These are phyloP conservation scores for Florisuga fusca DNA, from an alignment of 2,797 vertebrate species.

Conservation along the genomic window DNA sequence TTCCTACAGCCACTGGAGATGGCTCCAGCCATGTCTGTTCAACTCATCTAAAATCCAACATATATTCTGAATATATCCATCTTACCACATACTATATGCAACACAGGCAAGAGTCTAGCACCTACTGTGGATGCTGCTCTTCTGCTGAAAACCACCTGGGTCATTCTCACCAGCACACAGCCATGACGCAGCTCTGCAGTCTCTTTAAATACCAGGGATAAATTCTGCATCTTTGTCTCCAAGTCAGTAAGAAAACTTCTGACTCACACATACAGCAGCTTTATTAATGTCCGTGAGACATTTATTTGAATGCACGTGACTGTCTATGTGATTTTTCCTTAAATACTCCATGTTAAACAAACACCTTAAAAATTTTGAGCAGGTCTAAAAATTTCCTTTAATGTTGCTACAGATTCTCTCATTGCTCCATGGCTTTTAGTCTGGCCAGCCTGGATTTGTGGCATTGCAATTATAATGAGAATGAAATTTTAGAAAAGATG, in stretches of 20 bases:
- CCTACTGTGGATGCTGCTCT: neutral
- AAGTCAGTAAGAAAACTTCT: neutral
- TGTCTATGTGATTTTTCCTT: neutral
- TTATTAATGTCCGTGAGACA: neutral
- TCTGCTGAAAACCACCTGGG: neutral
- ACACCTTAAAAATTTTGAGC: neutral
- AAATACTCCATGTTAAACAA: neutral
- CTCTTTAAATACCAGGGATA: neutral
- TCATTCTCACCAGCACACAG: neutral
- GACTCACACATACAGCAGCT: neutral
- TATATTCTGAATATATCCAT: neutral
- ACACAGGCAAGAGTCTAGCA: neutral
- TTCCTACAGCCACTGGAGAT: neutral
- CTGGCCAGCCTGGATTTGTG: neutral
- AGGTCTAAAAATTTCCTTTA: neutral
- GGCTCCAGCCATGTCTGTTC: neutral
- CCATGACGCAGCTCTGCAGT: neutral
- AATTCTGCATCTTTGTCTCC: neutral
- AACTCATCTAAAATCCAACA: neutral
- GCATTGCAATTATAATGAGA: neutral
- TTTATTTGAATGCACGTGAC: neutral
- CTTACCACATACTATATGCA: neutral
- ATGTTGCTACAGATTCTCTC: neutral
- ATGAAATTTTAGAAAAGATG: neutral
- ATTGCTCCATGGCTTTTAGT: neutral